Evolutionary conservation across 2,888 invertebrate species (phyloP).

Genomic region (Nycteola revayana): DNA sequence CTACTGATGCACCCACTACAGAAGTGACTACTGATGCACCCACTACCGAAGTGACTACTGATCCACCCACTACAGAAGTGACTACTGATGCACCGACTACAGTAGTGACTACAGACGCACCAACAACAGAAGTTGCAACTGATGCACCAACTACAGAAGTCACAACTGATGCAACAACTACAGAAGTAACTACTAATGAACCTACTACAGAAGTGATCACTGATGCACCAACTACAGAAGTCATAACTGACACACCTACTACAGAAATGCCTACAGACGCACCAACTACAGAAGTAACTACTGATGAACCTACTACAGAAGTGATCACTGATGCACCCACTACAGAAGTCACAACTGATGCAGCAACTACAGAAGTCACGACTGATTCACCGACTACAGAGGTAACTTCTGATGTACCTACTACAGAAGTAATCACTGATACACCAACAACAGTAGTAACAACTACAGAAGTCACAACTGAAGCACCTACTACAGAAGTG

Average conservation of each 20-base stretch:
- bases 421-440: too few species aligned
- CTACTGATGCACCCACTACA: too few species aligned
- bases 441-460: background rate
- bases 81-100: too few species aligned
- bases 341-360: slow-evolving; percentile 2
- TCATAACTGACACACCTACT: too few species aligned
- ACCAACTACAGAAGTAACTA: background rate
- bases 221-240: slow-evolving; percentile 1
- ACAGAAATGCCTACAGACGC: background rate
- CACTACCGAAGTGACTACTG: too few species aligned
- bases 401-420: too few species aligned
- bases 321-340: background rate
- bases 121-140: slow-evolving; percentile 2
- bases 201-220: slow-evolving; percentile 3
- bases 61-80: too few species aligned
- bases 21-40: too few species aligned
- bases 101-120: background rate
- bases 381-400: slow-evolving; percentile 4
- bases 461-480: background rate
- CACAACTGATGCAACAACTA: too few species aligned
- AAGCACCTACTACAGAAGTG: too few species aligned
- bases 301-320: slow-evolving; percentile 3
- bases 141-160: too few species aligned
- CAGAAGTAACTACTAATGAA: slow-evolving; percentile 7
- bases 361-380: background rate